phyloP scores from a whole-genome alignment of 2,888 invertebrate species.

The Acronicta aceris region DNA sequence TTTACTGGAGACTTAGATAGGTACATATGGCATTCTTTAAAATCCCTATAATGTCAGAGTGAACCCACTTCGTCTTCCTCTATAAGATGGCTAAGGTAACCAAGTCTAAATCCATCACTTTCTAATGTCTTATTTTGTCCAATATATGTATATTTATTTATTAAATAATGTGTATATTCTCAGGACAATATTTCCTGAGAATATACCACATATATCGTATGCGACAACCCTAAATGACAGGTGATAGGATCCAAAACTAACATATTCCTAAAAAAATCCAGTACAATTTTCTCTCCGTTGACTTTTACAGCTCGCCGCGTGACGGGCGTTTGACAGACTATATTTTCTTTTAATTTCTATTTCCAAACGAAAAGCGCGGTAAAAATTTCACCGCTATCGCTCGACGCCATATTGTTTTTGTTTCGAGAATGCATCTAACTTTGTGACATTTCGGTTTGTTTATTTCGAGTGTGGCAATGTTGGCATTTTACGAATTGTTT shows the following conservation, averaged over 20 bases:
- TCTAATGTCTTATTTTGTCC: no score
- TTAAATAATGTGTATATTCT: no score
- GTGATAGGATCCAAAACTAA: background rate
- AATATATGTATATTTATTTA: no score
- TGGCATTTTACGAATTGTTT: constrained; percentile 2
- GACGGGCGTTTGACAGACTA: constrained; percentile 44
- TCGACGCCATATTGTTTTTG: constrained; percentile 32
- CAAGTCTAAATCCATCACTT: no score
- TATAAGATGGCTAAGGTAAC: no score
- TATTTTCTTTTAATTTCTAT: constrained; percentile 47
- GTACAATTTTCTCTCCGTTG: constrained; percentile 25
- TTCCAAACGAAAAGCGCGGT: constrained; percentile 25
- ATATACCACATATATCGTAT: background rate
- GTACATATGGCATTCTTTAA: no score
- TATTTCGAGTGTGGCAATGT: background rate
- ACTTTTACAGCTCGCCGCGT: constrained; percentile 14
- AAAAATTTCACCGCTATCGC: constrained; percentile 25
- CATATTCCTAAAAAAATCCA: constrained; percentile 12
- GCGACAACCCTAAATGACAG: background rate
- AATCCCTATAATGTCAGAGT: no score
- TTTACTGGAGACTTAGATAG: no score
- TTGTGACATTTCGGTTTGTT: constrained; percentile 1
- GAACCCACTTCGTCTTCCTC: no score
- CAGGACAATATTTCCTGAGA: no score
- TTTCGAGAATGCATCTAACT: constrained; percentile 13